Evolutionary conservation across 2,888 invertebrate species (phyloP).

Genomic region (Dryocosmus kuriphilus): DNA sequence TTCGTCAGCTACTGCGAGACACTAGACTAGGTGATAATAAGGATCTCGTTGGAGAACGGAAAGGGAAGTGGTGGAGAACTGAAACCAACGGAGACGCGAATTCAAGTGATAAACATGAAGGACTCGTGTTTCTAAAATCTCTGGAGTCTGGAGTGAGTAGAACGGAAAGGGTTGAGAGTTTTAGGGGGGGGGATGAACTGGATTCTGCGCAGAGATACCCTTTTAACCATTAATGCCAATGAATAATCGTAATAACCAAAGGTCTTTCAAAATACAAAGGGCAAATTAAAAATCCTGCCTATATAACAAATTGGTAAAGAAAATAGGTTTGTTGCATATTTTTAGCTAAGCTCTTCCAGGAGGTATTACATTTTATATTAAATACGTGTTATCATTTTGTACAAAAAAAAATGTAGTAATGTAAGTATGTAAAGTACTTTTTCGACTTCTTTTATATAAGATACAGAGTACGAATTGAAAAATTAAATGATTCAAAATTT

Average conservation of each 20-base stretch:
- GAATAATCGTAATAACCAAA: neutral
- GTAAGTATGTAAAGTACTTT: too few species aligned
- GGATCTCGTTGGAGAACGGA: constrained; percentile 39
- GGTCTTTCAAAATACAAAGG: neutral
- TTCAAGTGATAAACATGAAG: constrained; percentile 13
- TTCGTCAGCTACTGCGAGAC: constrained; percentile 17
- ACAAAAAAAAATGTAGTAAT: neutral
- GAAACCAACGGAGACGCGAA: constrained; percentile 1
- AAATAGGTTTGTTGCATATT: neutral
- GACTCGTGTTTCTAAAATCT: constrained; percentile 27
- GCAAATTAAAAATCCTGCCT: neutral
- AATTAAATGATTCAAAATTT: too few species aligned
- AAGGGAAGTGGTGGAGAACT: constrained; percentile 8
- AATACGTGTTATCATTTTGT: neutral
- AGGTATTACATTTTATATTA: neutral
- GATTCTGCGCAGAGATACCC: neutral
- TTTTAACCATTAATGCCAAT: neutral
- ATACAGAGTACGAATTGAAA: too few species aligned
- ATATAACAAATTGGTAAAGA: neutral
- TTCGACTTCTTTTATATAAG: too few species aligned
- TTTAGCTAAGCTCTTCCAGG: neutral
- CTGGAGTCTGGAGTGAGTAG: neutral
- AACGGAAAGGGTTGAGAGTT: neutral
- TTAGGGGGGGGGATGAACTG: neutral
- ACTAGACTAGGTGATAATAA: constrained; percentile 4